Percentiles rank a stretch among this genome's conserved stretches.
These are phyloP conservation scores for Odobenus rosmarus DNA, from an alignment of 2,113 vertebrate genomes.

Conservation along the genomic window DNA sequence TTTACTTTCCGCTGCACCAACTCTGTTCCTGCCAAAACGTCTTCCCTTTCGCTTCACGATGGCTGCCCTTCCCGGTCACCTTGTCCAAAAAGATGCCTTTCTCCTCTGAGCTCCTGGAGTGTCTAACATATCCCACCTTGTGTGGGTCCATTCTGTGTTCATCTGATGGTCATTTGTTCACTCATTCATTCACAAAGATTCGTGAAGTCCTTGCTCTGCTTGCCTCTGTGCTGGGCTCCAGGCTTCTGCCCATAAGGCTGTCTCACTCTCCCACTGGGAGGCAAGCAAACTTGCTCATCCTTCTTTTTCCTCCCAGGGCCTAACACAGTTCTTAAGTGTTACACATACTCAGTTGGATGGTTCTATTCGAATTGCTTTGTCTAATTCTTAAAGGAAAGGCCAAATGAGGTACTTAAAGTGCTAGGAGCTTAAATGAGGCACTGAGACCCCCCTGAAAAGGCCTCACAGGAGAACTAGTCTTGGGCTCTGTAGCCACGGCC, in stretches of 20 bases:
- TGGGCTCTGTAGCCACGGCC: neutral
- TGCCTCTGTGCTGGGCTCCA: neutral
- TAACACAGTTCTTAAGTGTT: neutral
- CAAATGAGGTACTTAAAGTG: neutral
- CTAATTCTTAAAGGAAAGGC: neutral
- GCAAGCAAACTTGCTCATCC: neutral
- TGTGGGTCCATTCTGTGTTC: neutral
- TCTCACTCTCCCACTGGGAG: neutral
- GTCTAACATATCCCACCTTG: no score
- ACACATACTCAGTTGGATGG: accelerated
- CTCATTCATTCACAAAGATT: neutral
- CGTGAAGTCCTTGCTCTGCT: accelerated
- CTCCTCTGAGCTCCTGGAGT: neutral
- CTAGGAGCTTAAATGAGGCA: neutral
- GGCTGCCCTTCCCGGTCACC: neutral
- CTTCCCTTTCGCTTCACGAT: neutral
- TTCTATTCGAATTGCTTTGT: neutral
- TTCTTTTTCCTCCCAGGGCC: neutral
- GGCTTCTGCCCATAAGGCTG: neutral
- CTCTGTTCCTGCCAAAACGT: neutral
- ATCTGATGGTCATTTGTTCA: neutral
- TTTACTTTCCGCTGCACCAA: neutral
- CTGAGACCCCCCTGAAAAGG: neutral
- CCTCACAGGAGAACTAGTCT: neutral
- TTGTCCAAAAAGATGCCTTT: neutral